A percentile compares a stretch with the other conserved stretches of the same genome.
These are phyloP conservation scores for Drosophila subquinaria DNA, from an alignment of 2,888 invertebrate genomes.

Conservation along the genomic window DNA sequence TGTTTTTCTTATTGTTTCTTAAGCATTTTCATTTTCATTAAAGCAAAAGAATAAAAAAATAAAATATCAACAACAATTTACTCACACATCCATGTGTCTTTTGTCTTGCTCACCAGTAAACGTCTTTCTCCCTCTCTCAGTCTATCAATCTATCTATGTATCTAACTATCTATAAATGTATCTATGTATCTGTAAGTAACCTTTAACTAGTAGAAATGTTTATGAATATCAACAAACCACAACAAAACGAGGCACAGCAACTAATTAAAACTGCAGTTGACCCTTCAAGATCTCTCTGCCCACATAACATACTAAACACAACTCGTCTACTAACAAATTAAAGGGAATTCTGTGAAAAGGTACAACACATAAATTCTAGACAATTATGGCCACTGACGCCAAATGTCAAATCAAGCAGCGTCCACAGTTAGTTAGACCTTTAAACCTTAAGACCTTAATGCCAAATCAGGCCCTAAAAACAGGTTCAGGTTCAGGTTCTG, in stretches of 20 bases:
- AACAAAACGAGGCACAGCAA: slow-evolving; percentile 21
- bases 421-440: slow-evolving; percentile 80
- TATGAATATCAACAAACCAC: slow-evolving; percentile 69
- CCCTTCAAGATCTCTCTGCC: slow-evolving; percentile 45
- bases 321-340: slow-evolving; percentile 63
- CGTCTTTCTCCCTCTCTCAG: slow-evolving; percentile 44
- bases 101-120: slow-evolving; percentile 85
- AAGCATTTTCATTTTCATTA: slow-evolving; percentile 66
- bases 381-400: slow-evolving; percentile 82
- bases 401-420: slow-evolving; percentile 80
- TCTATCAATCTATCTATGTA: slow-evolving; percentile 31
- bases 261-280: slow-evolving; percentile 72
- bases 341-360: slow-evolving; percentile 69
- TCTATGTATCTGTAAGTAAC: slow-evolving; percentile 56
- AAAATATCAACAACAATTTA: slow-evolving; percentile 72
- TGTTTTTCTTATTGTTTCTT: slow-evolving; percentile 18
- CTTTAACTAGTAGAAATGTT: slow-evolving; percentile 64
- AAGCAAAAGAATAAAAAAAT: slow-evolving; percentile 52
- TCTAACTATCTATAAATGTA: slow-evolving; percentile 23
- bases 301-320: slow-evolving; percentile 45
- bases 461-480: slow-evolving; percentile 80
- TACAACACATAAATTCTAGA: slow-evolving; percentile 81
- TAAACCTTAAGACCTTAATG: slow-evolving; percentile 64
- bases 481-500: slow-evolving; percentile 70
- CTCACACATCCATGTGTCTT: slow-evolving; percentile 85